A percentile compares a stretch with the other conserved stretches of the same genome.
phyloP scores from a whole-genome alignment of 2,113 vertebrate species.

The Nothoprocta perdicaria region DNA sequence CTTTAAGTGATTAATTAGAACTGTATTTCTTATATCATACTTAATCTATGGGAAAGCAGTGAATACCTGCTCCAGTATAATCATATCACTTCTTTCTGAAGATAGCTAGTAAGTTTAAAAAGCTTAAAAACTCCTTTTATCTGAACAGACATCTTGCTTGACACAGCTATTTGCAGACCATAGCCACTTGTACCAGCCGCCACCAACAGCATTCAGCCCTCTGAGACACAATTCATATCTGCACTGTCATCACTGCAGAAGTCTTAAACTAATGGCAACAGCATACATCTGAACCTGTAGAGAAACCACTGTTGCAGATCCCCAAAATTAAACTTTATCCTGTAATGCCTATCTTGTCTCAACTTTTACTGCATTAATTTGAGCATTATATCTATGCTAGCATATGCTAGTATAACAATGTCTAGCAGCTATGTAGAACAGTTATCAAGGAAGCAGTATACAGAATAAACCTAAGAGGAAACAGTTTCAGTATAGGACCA shows the following conservation, averaged over 20 bases:
- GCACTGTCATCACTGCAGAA: background rate
- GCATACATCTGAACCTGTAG: background rate
- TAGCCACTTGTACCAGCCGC: background rate
- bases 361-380: background rate
- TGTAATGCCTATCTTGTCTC: background rate
- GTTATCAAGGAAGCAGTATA: background rate
- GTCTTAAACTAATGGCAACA: background rate
- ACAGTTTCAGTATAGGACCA: conserved; percentile 4
- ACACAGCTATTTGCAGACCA: background rate
- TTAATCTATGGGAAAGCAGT: background rate
- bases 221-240: background rate
- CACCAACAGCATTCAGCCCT: background rate
- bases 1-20: background rate
- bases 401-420: background rate
- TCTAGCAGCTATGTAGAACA: background rate
- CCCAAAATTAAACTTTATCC: background rate
- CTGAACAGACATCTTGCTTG: background rate
- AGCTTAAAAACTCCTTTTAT: background rate
- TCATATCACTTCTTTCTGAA: background rate
- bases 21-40: background rate
- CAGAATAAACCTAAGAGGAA: background rate
- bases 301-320: background rate
- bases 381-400: background rate
- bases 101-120: background rate
- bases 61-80: background rate